phyloP scores from a whole-genome alignment of 2,888 invertebrate genomes.

The Alloplasta piceator region DNA sequence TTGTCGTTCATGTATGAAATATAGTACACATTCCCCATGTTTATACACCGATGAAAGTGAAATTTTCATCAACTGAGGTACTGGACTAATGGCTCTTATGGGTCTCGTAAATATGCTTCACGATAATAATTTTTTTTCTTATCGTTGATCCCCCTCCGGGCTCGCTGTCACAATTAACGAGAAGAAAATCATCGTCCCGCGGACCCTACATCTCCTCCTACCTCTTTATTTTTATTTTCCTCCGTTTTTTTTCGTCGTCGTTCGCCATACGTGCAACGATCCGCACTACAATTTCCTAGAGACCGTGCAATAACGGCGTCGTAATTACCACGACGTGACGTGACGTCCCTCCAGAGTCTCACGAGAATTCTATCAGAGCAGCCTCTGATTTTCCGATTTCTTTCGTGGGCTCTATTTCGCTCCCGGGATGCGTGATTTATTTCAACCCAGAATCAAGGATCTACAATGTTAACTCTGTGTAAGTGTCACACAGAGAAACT shows the following conservation, averaged over 20 bases:
- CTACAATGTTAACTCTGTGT: no score
- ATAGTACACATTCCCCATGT: neutral
- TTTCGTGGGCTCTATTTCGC: neutral
- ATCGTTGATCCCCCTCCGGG: neutral
- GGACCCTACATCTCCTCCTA: neutral
- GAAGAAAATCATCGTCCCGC: constrained; percentile 40
- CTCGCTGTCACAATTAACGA: constrained; percentile 22
- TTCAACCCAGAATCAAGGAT: no score
- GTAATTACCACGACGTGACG: constrained; percentile 53
- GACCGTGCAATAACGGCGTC: constrained; percentile 11
- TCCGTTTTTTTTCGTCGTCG: constrained; percentile 5
- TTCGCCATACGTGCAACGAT: constrained; percentile 29
- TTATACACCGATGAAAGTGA: constrained; percentile 5
- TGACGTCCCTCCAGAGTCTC: constrained; percentile 34
- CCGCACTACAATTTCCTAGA: constrained; percentile 43
- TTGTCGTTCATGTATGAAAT: neutral
- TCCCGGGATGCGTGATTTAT: neutral
- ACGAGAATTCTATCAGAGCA: neutral
- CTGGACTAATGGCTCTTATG: neutral
- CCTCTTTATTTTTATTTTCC: constrained; percentile 6
- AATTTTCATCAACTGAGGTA: constrained; percentile 3
- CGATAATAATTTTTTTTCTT: neutral
- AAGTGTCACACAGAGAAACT: no score
- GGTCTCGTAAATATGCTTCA: neutral
- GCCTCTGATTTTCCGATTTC: neutral